Evolutionary conservation across 2,797 vertebrate species (phyloP).

Genomic region (Clarias pachynema): DNA sequence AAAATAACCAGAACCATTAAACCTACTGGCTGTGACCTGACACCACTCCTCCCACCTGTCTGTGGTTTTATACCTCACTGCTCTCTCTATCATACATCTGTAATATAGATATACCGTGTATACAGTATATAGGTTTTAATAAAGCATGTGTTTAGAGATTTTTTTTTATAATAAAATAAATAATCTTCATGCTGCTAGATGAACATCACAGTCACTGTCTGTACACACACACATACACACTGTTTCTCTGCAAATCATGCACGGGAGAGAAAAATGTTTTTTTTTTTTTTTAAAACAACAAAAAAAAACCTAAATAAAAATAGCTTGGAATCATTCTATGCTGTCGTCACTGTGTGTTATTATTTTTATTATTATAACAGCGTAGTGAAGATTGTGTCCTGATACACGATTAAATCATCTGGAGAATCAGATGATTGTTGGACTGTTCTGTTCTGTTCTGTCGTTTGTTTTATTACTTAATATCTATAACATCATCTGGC

Average conservation of each 20-base stretch:
- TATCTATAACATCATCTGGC: neutral
- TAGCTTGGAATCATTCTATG: constrained; percentile 68
- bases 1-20: neutral
- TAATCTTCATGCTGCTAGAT: constrained; percentile 47
- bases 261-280: neutral
- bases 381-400: constrained; percentile 77
- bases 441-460: neutral
- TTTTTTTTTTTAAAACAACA: neutral
- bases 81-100: neutral
- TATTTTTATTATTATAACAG: constrained; percentile 79
- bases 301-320: neutral
- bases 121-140: constrained; percentile 12
- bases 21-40: neutral
- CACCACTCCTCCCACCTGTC: neutral
- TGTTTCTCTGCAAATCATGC: neutral
- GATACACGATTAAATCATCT: neutral
- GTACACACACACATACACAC: neutral
- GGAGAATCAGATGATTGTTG: neutral
- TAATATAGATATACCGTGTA: neutral
- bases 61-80: neutral
- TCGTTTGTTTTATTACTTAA: neutral
- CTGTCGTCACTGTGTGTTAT: constrained; percentile 84
- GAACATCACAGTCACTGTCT: constrained; percentile 63
- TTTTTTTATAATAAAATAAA: constrained; percentile 49
- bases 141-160: constrained; percentile 61